These are phyloP conservation scores for Drosophila macrospina DNA, from an alignment of 2,888 invertebrate genomes.

Conservation along the genomic window DNA sequence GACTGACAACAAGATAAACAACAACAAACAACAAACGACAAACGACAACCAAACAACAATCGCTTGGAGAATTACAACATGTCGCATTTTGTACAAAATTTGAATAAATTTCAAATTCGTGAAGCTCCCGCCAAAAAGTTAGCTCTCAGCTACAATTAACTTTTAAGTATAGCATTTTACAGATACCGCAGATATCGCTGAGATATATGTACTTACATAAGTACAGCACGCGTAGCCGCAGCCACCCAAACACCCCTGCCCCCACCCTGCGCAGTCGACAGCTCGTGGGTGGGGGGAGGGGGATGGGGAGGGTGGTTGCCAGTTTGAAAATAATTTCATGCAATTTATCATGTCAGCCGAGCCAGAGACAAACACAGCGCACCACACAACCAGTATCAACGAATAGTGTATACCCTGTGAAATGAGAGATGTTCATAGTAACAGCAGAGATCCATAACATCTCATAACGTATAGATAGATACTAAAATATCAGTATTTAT, in stretches of 20 bases:
- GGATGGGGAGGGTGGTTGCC: slow-evolving; percentile 27
- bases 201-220: slow-evolving; percentile 53
- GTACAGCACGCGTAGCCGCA: slow-evolving; percentile 20
- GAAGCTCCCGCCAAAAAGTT: slow-evolving; percentile 52
- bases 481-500: no score
- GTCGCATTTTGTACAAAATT: slow-evolving; percentile 75
- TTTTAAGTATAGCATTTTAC: slow-evolving; percentile 79
- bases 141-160: slow-evolving; percentile 76
- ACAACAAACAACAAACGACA: slow-evolving; percentile 18
- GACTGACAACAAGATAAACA: slow-evolving; percentile 46
- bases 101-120: slow-evolving; percentile 79
- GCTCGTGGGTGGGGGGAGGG: no score
- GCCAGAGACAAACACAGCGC: slow-evolving; percentile 23
- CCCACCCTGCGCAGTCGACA: neutral
- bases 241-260: slow-evolving; percentile 6
- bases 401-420: slow-evolving; percentile 38
- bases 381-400: slow-evolving; percentile 1
- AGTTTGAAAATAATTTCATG: slow-evolving; percentile 75
- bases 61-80: slow-evolving; percentile 74
- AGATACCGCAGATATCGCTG: slow-evolving; percentile 74
- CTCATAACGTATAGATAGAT: no score
- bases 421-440: neutral
- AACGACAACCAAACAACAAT: slow-evolving; percentile 30
- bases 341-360: slow-evolving; percentile 81
- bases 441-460: neutral